Evolutionary conservation across 1,140 invertebrate species (phyloP), one percentile per base, ranked within the genome.

Genomic region (Oryctes rhinoceros): DNA sequence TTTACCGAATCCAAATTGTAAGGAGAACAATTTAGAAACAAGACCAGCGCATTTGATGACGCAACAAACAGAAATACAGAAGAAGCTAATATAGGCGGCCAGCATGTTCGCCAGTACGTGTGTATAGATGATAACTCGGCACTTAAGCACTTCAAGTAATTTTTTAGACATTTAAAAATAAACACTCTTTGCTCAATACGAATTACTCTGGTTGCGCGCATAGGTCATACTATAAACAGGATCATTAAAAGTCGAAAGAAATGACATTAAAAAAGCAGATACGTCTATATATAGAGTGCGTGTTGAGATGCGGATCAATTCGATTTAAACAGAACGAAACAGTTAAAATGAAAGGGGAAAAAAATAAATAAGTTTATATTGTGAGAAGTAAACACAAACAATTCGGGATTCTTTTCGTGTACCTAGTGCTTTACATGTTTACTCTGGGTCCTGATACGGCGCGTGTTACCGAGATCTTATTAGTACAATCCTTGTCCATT

Each of bases 81-180:
- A 59, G 53, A 59, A 59, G 53, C 53, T 59, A 59, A 59, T 59
- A 59, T n/a, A 59, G n/a, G 15, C 53, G 53, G 53, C 53, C 53
- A 59, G 18, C 53, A 59, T 59, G 15, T 59, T 20, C 53, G n/a
- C 39, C 39, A 62, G 53, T 20, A 20, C 18, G 65, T 35, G 24
- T 71, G 35, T 24, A 71, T 71, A 37, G 35, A 71, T 71, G 65
- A 71, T 71, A 71, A 71, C 65, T 71, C 65, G 35, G 65, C 65
- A 71, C 65, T 71, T 71, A 71, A 71, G 24, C 65, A 71, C 65
- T 71, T 71, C 65, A 71, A 71, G 65, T 37, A 37, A 71, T 71
- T 71, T 71, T 71, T 71, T 71, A 71, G 65, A 71, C 65, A 71
- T 71, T 71, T 71, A 71, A 71, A 71, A 71, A 71, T 71, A 71